Evolutionary conservation across 2,888 invertebrate species (phyloP), one percentile per base, ranked within the genome.

Genomic region (Mesochorus sp.): DNA sequence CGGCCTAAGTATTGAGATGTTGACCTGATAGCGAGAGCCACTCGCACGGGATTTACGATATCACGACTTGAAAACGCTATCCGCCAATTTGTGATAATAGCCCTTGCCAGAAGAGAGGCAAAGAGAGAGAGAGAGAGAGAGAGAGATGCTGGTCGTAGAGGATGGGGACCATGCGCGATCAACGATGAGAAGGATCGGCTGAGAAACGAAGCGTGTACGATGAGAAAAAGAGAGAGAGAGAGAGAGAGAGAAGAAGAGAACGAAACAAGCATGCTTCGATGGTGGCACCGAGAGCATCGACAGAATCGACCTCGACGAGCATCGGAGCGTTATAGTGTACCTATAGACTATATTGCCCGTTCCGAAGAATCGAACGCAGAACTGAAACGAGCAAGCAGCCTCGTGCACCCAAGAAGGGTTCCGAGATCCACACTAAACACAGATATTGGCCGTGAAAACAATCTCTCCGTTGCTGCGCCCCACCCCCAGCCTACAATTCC

Each of bases 31-130:
- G 76, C 79, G 31, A 66, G 75, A 79, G 70, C 68, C 73, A 76
- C 80, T 74, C 73, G n/a, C n/a, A 39, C 71, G 80, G 80, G 80
- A 84, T 84, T 84, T 83, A 84, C 81, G 83, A 81, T 83, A 84
- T 84, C 83, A 82, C 84, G 84, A 84, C 82, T 83, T 83, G 81
- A 84, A 83, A 84, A 84, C 76, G 81, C 83, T 84, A 84, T 84
- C 82, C 84, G 78, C 82, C 83, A 84, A 84, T 84, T 84, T 84
- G 84, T 83, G 84, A 83, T 84, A 84, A 84, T 84, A 82, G 83
- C 82, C 80, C 76, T 70, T 59, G 61, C 70, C 67, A 57, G 12
- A 31, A 44, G 49, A 51, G n/a, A 28, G 6, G 51, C 62, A 44
- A 68, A 47, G 42, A 19, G 39, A 59, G 44, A 59, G 70, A 37